Conservation (phyloP, 2,888 invertebrate species). For the Campaea margaritaria region DNA sequence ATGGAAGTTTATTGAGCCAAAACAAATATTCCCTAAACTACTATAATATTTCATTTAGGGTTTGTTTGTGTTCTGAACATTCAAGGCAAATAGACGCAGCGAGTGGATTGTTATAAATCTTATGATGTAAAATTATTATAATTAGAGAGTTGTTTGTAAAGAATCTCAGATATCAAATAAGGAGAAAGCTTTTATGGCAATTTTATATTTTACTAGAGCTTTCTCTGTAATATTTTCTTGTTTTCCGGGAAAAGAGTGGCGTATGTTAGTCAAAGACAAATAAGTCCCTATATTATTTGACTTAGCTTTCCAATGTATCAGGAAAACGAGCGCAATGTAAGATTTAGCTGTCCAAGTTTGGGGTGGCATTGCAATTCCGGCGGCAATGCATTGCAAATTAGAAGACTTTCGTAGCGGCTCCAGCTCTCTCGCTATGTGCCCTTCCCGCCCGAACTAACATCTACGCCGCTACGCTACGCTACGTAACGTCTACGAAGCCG, state of each 20-base stretch:
- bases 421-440: conserved; percentile 19
- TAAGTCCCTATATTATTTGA: too few species aligned
- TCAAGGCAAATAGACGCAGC: conserved; percentile 1
- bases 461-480: conserved; percentile 36
- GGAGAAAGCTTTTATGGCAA: too few species aligned
- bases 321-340: too few species aligned
- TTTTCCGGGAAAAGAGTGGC: too few species aligned
- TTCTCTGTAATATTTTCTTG: too few species aligned
- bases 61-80: conserved; percentile 21
- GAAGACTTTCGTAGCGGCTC: background rate
- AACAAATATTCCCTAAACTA: conserved; percentile 14
- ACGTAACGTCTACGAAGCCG: conserved; percentile 39
- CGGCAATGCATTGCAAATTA: too few species aligned
- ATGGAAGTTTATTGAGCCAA: background rate
- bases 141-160: background rate
- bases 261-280: too few species aligned
- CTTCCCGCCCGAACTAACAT: conserved; percentile 41
- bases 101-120: background rate
- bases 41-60: conserved; percentile 12
- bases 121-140: background rate
- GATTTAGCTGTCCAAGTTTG: too few species aligned
- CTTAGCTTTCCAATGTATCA: too few species aligned
- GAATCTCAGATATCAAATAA: too few species aligned
- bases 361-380: too few species aligned
- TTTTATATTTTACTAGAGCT: too few species aligned